Evolutionary conservation across 2,888 invertebrate genomes (phyloP), one percentile per base, ranked within the genome.

Genomic region (Allacma fusca): DNA sequence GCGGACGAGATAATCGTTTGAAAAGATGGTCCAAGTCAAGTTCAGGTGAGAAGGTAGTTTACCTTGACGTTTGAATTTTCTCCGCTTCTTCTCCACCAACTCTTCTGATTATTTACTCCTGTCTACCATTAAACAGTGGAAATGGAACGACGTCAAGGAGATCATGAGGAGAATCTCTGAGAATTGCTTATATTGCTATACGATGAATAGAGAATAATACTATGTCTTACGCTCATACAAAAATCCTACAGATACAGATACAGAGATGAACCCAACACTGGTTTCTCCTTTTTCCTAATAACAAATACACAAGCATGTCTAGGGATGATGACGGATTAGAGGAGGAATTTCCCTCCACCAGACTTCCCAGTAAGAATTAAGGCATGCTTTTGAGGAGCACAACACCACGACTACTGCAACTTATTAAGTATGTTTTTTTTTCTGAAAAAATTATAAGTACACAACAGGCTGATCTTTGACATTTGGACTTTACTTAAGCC

Each of bases 11-110:
- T 50, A 50, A 50, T 50, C 50, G 50, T 50, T 50, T 50, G 50
- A 50, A n/a, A 50, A 21, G 62, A 62, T 62, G 62, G 62, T 62
- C 62, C 62, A 62, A 62, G 62, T 62, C 62, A 62, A 62, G 62
- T 62, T 62, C 62, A 62, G 62, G 62, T 62, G 62, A 62, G 62
- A 62, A 62, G 62, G 62, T 24, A 24, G 62, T 62, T 62, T 62
- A 24, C 62, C 62, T 62, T 62, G 62, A 62, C 62, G 62, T 62
- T 62, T 62, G 24, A 62, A 62, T 62, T 26, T 62, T 26, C 26
- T 23, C 26, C 62, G 23, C 62, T 62, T 26, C 26, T 23, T n/a
- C 59, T n/a, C n/a, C n/a, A n/a, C 16, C 16, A 50, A 34, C 4
- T 9, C 34, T 2, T 12, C 50, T 50, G 50, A 50, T 50, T 50